phyloP scores from a whole-genome alignment of 2,888 invertebrate species.

The Lycia hirtaria region DNA sequence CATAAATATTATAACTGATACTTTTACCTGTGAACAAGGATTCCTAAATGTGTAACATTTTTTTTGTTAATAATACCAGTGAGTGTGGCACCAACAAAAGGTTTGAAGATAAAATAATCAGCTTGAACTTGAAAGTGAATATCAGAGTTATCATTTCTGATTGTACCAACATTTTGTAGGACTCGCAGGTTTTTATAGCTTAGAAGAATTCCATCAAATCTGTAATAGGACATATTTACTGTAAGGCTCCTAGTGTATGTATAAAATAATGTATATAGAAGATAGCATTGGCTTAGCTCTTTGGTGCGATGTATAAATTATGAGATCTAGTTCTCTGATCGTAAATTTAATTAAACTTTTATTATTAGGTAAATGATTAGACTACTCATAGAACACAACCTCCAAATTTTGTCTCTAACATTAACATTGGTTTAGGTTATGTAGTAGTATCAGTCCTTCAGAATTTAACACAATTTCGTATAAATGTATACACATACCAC shows the following conservation, averaged over 20 bases:
- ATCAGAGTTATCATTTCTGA: slow-evolving; percentile 86
- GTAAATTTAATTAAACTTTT: too few relatives aligned
- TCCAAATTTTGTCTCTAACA: too few relatives aligned
- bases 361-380: too few relatives aligned
- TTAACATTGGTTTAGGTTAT: neutral
- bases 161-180: slow-evolving; percentile 83
- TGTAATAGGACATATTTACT: slow-evolving; percentile 61
- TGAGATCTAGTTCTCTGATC: too few relatives aligned
- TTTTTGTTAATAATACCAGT: slow-evolving; percentile 89
- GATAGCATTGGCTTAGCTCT: too few relatives aligned
- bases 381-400: too few relatives aligned
- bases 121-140: slow-evolving; percentile 88
- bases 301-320: too few relatives aligned
- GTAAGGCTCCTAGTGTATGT: too few relatives aligned
- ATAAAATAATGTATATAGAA: too few relatives aligned
- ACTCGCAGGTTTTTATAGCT: slow-evolving; percentile 88
- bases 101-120: slow-evolving; percentile 88
- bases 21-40: slow-evolving; percentile 88
- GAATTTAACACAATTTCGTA: too few relatives aligned
- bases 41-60: slow-evolving; percentile 87
- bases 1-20: too few relatives aligned
- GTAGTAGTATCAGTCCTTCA: neutral
- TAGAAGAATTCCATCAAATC: slow-evolving; percentile 88
- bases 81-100: slow-evolving; percentile 85
- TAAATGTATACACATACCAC: too few relatives aligned